Evolutionary conservation across 1,140 invertebrate genomes (phyloP).

Genomic region (Ylistrum balloti): DNA sequence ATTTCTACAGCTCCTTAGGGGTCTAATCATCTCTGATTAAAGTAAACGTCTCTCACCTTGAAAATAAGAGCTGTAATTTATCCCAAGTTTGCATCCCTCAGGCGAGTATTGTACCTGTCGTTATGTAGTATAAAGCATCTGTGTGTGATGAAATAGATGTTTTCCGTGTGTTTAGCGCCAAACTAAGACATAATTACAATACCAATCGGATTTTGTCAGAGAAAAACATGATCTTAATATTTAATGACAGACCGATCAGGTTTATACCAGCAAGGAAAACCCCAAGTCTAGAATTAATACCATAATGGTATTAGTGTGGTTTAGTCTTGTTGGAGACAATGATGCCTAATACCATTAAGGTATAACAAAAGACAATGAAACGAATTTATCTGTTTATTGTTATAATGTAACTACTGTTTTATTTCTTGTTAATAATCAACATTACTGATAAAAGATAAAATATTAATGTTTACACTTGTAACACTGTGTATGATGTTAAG

Average conservation of each 20-base stretch:
- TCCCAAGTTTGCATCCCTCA: not conserved
- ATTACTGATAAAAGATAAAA: too few species aligned
- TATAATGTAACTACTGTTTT: too few species aligned
- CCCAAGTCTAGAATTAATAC: not conserved
- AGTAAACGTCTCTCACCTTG: slow-evolving; percentile 16
- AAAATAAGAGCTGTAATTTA: not conserved
- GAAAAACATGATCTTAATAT: slow-evolving; percentile 36
- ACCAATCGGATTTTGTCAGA: not conserved
- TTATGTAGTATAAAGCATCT: not conserved
- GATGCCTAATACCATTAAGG: too few species aligned
- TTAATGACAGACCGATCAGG: not conserved
- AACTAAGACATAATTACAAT: slow-evolving; percentile 6
- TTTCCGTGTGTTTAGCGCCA: slow-evolving; percentile 1
- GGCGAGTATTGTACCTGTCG: not conserved
- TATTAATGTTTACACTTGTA: too few species aligned
- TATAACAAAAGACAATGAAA: not conserved
- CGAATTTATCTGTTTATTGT: not conserved
- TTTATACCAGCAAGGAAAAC: not conserved
- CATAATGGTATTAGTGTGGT: slow-evolving; percentile 10
- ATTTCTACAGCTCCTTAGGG: not conserved
- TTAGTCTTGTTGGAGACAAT: not conserved
- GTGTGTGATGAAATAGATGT: slow-evolving; percentile 26
- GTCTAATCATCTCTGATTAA: not conserved
- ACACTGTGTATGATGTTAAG: too few species aligned
- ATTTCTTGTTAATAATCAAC: too few species aligned